These are phyloP conservation scores for Netelia inedita DNA, from an alignment of 2,888 invertebrate species.

Conservation along the genomic window DNA sequence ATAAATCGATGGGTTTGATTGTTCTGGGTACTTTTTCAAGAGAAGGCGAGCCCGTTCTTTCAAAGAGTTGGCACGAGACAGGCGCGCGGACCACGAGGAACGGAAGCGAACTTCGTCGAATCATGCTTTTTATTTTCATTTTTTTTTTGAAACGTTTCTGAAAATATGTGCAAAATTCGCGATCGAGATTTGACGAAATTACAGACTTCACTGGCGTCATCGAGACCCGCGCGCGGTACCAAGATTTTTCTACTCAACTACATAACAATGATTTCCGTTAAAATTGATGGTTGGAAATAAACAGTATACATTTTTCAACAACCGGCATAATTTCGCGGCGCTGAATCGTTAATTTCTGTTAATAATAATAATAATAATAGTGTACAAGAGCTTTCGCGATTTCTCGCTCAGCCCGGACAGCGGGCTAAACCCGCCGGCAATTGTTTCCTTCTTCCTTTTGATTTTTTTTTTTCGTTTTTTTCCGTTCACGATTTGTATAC, in stretches of 20 bases:
- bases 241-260: slow-evolving; percentile 68
- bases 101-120: slow-evolving; percentile 14
- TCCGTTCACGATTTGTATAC: slow-evolving; percentile 62
- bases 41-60: slow-evolving; percentile 42
- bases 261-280: slow-evolving; percentile 78
- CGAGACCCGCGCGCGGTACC: slow-evolving; percentile 61
- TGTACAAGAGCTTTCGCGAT: slow-evolving; percentile 59
- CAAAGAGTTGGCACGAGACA: slow-evolving; percentile 52
- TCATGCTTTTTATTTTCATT: slow-evolving; percentile 22
- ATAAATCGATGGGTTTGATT: slow-evolving; percentile 51
- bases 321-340: slow-evolving; percentile 73
- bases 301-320: slow-evolving; percentile 76
- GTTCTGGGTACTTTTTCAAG: slow-evolving; percentile 57
- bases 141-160: slow-evolving; percentile 13
- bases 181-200: slow-evolving; percentile 54
- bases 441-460: slow-evolving; percentile 66
- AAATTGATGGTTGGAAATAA: slow-evolving; percentile 73
- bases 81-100: slow-evolving; percentile 59
- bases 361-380: slow-evolving; percentile 50
- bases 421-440: slow-evolving; percentile 57
- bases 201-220: slow-evolving; percentile 10
- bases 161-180: neutral
- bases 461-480: slow-evolving; percentile 66
- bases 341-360: slow-evolving; percentile 56
- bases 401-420: slow-evolving; percentile 49